Evolutionary conservation across 2,797 vertebrate genomes (phyloP).

Genomic region (Fistularia commersonii): DNA sequence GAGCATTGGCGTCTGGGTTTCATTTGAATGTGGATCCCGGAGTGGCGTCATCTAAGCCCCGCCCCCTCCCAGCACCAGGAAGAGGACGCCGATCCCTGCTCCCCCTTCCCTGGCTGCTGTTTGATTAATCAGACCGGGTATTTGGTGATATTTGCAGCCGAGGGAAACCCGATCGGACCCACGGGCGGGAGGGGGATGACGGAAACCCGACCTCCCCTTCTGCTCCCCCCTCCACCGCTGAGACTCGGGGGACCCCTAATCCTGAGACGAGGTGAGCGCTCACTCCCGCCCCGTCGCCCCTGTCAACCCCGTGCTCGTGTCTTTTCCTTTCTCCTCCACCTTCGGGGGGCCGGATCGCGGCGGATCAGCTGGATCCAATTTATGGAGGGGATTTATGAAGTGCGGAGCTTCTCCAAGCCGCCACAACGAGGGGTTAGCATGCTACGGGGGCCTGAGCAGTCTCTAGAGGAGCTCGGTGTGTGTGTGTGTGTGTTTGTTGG

Average conservation of each 20-base stretch:
- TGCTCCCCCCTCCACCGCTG: conserved; percentile 28
- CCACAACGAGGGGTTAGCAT: conserved; percentile 56
- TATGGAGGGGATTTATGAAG: conserved; percentile 67
- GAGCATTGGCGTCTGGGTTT: no score
- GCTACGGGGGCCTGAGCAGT: conserved; percentile 53
- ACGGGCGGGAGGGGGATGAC: no score
- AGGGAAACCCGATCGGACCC: no score
- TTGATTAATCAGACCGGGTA: no score
- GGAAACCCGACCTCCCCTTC: conserved; percentile 52
- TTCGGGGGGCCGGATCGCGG: conserved; percentile 40
- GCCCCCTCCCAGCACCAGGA: not conserved
- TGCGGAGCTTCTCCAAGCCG: conserved; percentile 48
- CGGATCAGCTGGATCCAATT: conserved; percentile 78
- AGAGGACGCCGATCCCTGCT: no score
- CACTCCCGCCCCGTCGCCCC: conserved; percentile 20
- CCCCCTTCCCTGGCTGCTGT: not conserved
- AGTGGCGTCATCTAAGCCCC: no score
- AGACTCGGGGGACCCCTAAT: conserved; percentile 59
- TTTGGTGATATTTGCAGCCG: no score
- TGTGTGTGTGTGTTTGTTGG: not conserved
- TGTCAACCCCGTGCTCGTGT: not conserved
- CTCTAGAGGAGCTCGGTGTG: conserved; percentile 28
- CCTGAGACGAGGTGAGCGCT: conserved; percentile 55
- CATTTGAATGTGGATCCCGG: no score
- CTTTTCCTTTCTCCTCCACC: no score